These are phyloP conservation scores for Nowickia ferox DNA, from an alignment of 2,888 invertebrate genomes.

Conservation along the genomic window DNA sequence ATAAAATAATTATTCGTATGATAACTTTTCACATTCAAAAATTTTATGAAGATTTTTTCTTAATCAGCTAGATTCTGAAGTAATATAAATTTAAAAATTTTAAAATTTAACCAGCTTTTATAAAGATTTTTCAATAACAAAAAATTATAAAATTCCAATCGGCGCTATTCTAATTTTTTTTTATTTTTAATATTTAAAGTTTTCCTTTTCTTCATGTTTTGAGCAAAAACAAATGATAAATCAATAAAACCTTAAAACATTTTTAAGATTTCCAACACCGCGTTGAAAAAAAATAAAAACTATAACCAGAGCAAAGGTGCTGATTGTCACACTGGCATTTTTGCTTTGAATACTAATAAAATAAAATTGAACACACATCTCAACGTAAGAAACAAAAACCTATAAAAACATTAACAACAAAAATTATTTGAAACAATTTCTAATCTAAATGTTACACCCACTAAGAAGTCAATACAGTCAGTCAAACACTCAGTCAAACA, in stretches of 20 bases:
- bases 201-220: slow-evolving; percentile 3
- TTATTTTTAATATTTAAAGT: not conserved
- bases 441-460: slow-evolving; percentile 69
- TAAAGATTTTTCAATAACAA: too few relatives aligned
- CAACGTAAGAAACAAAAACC: slow-evolving; percentile 8
- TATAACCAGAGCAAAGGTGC: slow-evolving; percentile 69
- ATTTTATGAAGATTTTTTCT: too few relatives aligned
- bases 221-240: slow-evolving; percentile 73
- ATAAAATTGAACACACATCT: not conserved
- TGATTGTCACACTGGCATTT: slow-evolving; percentile 69
- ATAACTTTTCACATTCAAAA: too few relatives aligned
- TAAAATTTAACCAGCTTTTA: too few relatives aligned
- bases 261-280: slow-evolving; percentile 56
- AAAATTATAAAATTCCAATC: not conserved
- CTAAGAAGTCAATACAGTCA: slow-evolving; percentile 59
- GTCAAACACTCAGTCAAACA: not conserved
- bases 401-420: slow-evolving; percentile 19
- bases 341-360: slow-evolving; percentile 45
- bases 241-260: slow-evolving; percentile 71
- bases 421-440: slow-evolving; percentile 43
- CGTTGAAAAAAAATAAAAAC: slow-evolving; percentile 52
- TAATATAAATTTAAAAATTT: too few relatives aligned
- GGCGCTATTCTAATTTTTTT: too few relatives aligned
- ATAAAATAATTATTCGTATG: too few relatives aligned
- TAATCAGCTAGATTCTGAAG: too few relatives aligned